Evolutionary conservation across 2,888 invertebrate species (phyloP).

Genomic region (Agonopterix arenella): DNA sequence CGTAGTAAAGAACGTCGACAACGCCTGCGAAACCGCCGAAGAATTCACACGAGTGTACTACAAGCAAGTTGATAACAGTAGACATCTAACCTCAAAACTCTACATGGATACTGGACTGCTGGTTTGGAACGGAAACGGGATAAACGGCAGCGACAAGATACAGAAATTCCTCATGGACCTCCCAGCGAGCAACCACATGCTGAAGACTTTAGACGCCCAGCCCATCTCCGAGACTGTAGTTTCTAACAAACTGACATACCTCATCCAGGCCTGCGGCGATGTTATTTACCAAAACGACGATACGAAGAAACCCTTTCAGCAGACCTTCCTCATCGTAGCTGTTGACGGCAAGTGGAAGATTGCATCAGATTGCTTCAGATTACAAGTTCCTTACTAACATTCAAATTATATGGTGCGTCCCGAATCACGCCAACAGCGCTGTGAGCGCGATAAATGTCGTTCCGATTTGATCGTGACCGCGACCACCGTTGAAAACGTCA

Average conservation of each 20-base stretch:
- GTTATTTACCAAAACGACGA: conserved; percentile 82
- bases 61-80: conserved; percentile 89
- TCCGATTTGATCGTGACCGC: no score
- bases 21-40: conserved; percentile 90
- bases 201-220: conserved; percentile 91
- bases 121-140: conserved; percentile 95
- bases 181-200: conserved; percentile 86
- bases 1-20: conserved; percentile 81
- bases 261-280: conserved; percentile 89
- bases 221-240: conserved; percentile 87
- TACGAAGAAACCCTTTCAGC: conserved; percentile 83
- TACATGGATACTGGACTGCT: conserved; percentile 91
- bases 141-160: conserved; percentile 87
- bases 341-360: conserved; percentile 96
- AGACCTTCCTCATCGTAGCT: conserved; percentile 92
- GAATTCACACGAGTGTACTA: conserved; percentile 94
- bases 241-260: conserved; percentile 85
- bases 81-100: conserved; percentile 88
- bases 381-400: conserved; percentile 77
- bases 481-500: no score
- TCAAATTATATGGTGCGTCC: no score
- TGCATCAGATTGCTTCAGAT: conserved; percentile 90
- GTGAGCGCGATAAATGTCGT: no score
- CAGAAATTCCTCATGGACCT: conserved; percentile 91
- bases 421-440: no score